These are phyloP conservation scores for Chionodraco myersi DNA, from an alignment of 2,113 vertebrate genomes.

Conservation along the genomic window DNA sequence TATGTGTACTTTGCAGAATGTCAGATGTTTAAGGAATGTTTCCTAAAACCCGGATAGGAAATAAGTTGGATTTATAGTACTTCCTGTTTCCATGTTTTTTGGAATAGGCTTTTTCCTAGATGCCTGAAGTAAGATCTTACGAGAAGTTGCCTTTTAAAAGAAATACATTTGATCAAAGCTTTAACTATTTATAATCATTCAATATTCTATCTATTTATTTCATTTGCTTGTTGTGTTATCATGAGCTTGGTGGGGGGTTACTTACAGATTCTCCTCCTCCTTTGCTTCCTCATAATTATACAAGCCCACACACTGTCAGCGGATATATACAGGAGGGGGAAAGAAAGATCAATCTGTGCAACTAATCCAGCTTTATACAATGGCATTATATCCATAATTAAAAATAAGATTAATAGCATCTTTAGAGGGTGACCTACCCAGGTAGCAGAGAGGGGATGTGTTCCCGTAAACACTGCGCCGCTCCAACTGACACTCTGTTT, in stretches of 20 bases:
- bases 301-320: slow-evolving; percentile 47
- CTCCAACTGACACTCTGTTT: slow-evolving; percentile 22
- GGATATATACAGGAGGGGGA: slow-evolving; percentile 1
- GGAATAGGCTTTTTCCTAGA: too few relatives aligned
- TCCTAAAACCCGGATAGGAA: too few relatives aligned
- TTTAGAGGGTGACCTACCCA: slow-evolving; percentile 64
- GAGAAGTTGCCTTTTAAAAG: too few relatives aligned
- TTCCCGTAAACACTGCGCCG: slow-evolving; percentile 45
- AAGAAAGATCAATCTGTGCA: slow-evolving; percentile 51
- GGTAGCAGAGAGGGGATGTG: not conserved
- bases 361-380: slow-evolving; percentile 47
- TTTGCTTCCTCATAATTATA: slow-evolving; percentile 42
- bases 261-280: slow-evolving; percentile 24
- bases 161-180: too few relatives aligned
- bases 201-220: not conserved
- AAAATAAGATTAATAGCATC: slow-evolving; percentile 68
- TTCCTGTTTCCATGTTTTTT: too few relatives aligned
- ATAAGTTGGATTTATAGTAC: too few relatives aligned
- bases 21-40: too few relatives aligned
- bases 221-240: not conserved
- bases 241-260: too few relatives aligned
- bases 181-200: too few relatives aligned
- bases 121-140: too few relatives aligned
- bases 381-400: slow-evolving; percentile 66
- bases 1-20: too few relatives aligned